Conservation (phyloP, 2,888 invertebrate genomes). For the Labia minor region DNA sequence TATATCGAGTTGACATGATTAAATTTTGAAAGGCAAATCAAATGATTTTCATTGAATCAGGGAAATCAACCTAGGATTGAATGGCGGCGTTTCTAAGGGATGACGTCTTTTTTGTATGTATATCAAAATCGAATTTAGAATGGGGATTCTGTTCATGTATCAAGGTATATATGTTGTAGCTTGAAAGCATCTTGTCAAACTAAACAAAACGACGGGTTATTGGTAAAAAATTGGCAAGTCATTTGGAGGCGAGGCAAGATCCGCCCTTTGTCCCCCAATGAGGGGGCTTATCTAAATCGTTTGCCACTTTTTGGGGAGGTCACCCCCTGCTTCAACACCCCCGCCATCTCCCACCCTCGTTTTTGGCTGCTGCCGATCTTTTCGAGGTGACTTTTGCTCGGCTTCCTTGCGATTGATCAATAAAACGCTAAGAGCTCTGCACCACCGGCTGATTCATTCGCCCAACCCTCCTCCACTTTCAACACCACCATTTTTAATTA, state of each 20-base stretch:
- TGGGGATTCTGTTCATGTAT: not conserved
- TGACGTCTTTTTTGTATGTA: not conserved
- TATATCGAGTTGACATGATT: no score
- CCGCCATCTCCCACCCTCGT: no score
- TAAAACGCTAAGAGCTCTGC: slow-evolving; percentile 3
- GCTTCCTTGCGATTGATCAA: not conserved
- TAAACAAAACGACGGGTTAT: slow-evolving; percentile 13
- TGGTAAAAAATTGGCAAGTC: slow-evolving; percentile 13
- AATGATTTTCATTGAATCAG: no score
- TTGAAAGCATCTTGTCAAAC: slow-evolving; percentile 13
- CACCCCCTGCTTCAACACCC: not conserved
- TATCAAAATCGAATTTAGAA: not conserved
- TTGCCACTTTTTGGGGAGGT: not conserved
- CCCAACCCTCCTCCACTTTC: not conserved
- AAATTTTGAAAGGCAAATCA: no score
- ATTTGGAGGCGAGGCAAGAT: slow-evolving; percentile 13
- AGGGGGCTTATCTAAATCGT: slow-evolving; percentile 4
- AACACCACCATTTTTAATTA: no score
- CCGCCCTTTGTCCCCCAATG: not conserved
- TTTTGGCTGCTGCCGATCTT: not conserved
- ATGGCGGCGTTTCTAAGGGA: not conserved
- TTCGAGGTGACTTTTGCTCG: slow-evolving; percentile 13
- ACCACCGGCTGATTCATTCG: not conserved
- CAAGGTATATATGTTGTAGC: not conserved
- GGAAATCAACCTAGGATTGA: no score